Conservation (phyloP, 1,140 invertebrate species). For the Druon quercuslanigerum region DNA sequence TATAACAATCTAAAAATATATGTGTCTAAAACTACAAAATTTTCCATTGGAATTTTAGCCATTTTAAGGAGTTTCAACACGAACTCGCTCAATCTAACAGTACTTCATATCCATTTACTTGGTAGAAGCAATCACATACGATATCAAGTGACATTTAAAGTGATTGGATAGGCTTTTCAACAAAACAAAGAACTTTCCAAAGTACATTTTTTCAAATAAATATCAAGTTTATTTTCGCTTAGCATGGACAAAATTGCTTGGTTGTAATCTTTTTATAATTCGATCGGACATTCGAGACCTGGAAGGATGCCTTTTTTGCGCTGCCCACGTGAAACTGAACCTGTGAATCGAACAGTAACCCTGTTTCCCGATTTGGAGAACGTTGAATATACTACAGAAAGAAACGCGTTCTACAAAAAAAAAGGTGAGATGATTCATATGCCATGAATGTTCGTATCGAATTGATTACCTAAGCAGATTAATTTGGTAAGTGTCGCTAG, state of each 20-base stretch:
- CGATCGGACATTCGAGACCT: background rate
- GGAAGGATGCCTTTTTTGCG: background rate
- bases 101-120: too few relatives aligned
- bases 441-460: conserved; percentile 13
- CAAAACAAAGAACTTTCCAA: too few relatives aligned
- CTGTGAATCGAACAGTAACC: background rate
- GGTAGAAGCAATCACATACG: too few relatives aligned
- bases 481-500: background rate
- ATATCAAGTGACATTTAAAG: too few relatives aligned
- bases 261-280: background rate
- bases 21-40: too few relatives aligned
- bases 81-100: too few relatives aligned
- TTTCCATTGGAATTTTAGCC: too few relatives aligned
- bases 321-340: conserved; percentile 20
- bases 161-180: too few relatives aligned
- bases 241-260: background rate
- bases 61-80: too few relatives aligned
- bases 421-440: conserved; percentile 20
- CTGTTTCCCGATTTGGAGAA: conserved; percentile 16
- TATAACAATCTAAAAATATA: too few relatives aligned
- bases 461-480: conserved; percentile 1
- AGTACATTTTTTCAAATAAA: too few relatives aligned
- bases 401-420: background rate
- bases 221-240: background rate
- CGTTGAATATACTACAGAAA: background rate